Percentiles rank a stretch among this genome's conserved stretches.
Evolutionary conservation across 2,797 vertebrate genomes (phyloP).

Genomic region (Siniperca obscura): DNA sequence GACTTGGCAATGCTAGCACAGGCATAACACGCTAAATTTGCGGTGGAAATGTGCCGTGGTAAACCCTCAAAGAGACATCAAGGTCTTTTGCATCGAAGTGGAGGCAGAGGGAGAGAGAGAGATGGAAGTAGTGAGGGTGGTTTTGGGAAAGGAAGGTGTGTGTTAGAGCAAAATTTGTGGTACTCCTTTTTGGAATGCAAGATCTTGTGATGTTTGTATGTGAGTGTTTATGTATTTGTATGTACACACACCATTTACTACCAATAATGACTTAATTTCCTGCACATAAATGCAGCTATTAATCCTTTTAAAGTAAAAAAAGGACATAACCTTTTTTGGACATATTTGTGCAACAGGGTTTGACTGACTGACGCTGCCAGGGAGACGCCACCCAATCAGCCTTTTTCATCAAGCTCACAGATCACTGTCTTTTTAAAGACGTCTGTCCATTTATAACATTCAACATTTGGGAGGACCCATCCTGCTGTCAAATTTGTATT

Average conservation of each 20-base stretch:
- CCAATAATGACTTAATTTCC: neutral
- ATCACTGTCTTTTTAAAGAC: neutral
- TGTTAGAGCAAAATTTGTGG: conserved; percentile 11
- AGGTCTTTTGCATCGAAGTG: conserved; percentile 63
- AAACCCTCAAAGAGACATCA: conserved; percentile 74
- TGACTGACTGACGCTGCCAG: neutral
- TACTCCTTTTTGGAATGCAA: conserved; percentile 16
- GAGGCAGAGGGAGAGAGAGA: conserved; percentile 32
- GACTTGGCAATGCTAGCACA: conserved; percentile 54
- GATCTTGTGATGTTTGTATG: neutral
- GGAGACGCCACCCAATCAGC: too few relatives aligned
- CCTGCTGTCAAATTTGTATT: neutral
- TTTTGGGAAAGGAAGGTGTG: conserved; percentile 19
- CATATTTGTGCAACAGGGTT: neutral
- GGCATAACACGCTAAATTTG: conserved; percentile 74
- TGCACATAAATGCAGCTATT: neutral
- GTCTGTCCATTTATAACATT: neutral
- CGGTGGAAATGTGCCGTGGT: conserved; percentile 74
- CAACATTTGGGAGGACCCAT: neutral
- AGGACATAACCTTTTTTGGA: neutral
- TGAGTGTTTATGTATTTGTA: neutral
- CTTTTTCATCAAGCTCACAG: neutral
- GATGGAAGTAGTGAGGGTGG: conserved; percentile 1
- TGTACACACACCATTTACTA: neutral
- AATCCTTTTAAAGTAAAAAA: neutral